Percentiles rank a stretch among this genome's conserved stretches.
phyloP scores from a whole-genome alignment of 2,797 vertebrate genomes.

The Paramormyrops hopkinsi region DNA sequence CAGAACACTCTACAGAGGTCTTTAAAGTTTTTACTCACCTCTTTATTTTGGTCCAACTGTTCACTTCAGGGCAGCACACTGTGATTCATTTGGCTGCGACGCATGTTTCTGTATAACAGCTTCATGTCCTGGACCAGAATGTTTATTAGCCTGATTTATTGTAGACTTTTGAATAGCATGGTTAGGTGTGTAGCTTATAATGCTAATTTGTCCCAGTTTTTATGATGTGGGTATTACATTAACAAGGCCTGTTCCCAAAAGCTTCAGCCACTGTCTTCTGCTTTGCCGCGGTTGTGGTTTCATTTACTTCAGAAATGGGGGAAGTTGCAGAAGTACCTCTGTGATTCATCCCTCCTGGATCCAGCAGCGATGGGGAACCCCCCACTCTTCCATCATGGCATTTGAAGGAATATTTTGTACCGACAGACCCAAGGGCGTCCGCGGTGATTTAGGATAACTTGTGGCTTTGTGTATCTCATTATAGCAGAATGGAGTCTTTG shows the following conservation, averaged over 20 bases:
- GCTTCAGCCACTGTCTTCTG: background rate
- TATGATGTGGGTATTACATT: background rate
- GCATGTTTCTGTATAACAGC: background rate
- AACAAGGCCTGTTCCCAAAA: background rate
- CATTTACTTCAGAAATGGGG: background rate
- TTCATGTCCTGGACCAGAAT: background rate
- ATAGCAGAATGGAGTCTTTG: background rate
- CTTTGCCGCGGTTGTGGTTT: background rate
- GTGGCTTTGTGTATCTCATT: background rate
- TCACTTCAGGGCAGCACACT: background rate
- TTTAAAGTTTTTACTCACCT: background rate
- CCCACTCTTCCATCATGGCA: background rate
- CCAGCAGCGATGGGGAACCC: background rate
- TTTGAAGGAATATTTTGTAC: background rate
- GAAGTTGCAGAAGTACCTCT: slow-evolving; percentile 8
- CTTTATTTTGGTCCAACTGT: background rate
- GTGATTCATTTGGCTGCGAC: background rate
- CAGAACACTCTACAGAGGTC: background rate
- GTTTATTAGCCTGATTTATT: background rate
- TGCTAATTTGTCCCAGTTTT: background rate
- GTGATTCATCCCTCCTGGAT: background rate
- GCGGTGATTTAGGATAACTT: background rate
- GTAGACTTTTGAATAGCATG: background rate
- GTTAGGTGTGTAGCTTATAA: background rate
- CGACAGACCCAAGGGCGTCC: background rate